Conservation (phyloP, 2,888 invertebrate genomes). For the Hemaris fuciformis region DNA sequence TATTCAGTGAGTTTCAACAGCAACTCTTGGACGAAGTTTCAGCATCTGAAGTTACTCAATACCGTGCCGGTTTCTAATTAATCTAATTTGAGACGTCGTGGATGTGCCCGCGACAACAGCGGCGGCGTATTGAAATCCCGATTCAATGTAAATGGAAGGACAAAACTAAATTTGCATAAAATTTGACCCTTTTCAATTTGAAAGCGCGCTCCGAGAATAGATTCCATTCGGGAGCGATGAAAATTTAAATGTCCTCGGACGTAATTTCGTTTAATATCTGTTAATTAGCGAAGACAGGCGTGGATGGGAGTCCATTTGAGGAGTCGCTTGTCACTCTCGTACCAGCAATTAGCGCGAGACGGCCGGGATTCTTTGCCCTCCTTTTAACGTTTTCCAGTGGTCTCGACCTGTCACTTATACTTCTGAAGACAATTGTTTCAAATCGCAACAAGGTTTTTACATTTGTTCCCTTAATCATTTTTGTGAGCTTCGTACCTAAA, state of each 20-base stretch:
- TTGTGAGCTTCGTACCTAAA: no score
- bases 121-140: conserved; percentile 21
- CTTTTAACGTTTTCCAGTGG: background rate
- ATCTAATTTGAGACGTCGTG: no score
- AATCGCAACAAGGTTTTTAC: background rate
- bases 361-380: background rate
- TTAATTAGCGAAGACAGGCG: conserved; percentile 43
- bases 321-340: background rate
- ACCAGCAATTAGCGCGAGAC: background rate
- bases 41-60: background rate
- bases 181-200: conserved; percentile 41
- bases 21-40: background rate
- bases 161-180: conserved; percentile 40
- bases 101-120: background rate
- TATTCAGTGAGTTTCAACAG: background rate
- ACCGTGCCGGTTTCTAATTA: background rate
- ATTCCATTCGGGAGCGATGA: conserved; percentile 38
- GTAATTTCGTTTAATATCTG: conserved; percentile 46
- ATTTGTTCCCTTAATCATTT: background rate
- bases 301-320: background rate
- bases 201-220: conserved; percentile 29
- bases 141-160: conserved; percentile 37
- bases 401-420: background rate
- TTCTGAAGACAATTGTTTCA: background rate
- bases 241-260: conserved; percentile 43